Conservation (phyloP, 2,113 vertebrate genomes). For the Pseudonaja textilis region DNA sequence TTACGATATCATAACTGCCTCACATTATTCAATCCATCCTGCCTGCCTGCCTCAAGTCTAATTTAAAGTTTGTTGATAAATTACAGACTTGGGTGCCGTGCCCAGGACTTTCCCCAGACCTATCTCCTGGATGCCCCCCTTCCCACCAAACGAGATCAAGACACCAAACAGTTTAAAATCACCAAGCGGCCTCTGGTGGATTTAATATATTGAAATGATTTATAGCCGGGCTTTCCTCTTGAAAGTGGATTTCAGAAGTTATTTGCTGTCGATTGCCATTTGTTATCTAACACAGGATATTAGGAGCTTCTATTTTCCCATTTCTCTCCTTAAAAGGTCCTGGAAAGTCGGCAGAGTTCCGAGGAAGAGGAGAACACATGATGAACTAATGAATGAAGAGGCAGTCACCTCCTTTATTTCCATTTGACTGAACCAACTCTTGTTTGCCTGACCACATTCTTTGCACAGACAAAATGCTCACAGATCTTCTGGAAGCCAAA, state of each 20-base stretch:
- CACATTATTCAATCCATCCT: not conserved
- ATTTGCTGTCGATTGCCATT: not conserved
- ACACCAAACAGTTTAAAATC: not conserved
- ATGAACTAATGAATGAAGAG: not conserved
- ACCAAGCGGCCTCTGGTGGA: not conserved
- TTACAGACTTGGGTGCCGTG: not conserved
- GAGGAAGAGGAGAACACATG: not conserved
- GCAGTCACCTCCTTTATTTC: not conserved
- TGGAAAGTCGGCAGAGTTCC: not conserved
- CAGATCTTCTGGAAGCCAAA: not conserved
- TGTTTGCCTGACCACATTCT: not conserved
- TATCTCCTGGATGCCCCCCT: not conserved
- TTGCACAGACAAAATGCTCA: not conserved
- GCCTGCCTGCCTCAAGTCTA: not conserved
- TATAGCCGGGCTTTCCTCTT: not conserved
- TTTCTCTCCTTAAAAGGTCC: not conserved
- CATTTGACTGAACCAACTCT: not conserved
- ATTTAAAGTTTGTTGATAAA: not conserved
- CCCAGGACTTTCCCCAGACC: not conserved
- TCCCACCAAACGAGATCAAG: not conserved
- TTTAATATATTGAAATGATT: not conserved
- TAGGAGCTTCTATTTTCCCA: not conserved
- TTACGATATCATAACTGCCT: not conserved
- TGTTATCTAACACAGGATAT: not conserved
- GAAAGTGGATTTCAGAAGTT: not conserved